phyloP scores from a whole-genome alignment of 2,888 invertebrate species.

The Auanema freiburgensis region DNA sequence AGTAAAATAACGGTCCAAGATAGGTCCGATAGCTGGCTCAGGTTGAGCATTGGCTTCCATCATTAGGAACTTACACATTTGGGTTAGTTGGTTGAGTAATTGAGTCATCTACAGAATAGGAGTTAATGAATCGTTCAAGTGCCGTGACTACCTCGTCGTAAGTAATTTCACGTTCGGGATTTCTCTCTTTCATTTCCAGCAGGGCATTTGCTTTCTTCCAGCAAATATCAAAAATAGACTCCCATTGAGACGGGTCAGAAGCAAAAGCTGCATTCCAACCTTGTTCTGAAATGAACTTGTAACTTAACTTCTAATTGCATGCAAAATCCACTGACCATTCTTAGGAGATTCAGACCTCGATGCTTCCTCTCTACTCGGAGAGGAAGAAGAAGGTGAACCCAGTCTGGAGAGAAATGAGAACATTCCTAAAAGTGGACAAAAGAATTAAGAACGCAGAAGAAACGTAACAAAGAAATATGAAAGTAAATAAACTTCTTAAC shows the following conservation, averaged over 20 bases:
- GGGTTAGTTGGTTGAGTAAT: constrained; percentile 39
- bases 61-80: constrained; percentile 55
- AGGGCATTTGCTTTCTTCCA: constrained; percentile 25
- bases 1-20: constrained; percentile 58
- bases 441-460: not conserved
- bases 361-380: not conserved
- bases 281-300: not conserved
- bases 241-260: constrained; percentile 60
- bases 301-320: too few relatives aligned
- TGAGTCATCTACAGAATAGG: constrained; percentile 36
- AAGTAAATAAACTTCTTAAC: not conserved
- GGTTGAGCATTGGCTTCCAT: constrained; percentile 61
- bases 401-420: constrained; percentile 20
- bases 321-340: not conserved
- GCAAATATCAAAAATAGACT: constrained; percentile 48
- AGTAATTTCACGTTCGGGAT: constrained; percentile 35
- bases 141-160: constrained; percentile 35
- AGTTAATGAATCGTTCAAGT: too few relatives aligned
- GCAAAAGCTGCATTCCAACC: constrained; percentile 52
- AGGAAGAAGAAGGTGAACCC: constrained; percentile 5
- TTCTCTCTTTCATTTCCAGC: constrained; percentile 34
- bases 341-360: constrained; percentile 4
- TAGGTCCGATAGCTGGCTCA: constrained; percentile 58
- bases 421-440: constrained; percentile 11
- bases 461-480: not conserved